Base-by-base conservation (phyloP, 2,888 invertebrate species). In the Microdon myrmicae region DNA sequence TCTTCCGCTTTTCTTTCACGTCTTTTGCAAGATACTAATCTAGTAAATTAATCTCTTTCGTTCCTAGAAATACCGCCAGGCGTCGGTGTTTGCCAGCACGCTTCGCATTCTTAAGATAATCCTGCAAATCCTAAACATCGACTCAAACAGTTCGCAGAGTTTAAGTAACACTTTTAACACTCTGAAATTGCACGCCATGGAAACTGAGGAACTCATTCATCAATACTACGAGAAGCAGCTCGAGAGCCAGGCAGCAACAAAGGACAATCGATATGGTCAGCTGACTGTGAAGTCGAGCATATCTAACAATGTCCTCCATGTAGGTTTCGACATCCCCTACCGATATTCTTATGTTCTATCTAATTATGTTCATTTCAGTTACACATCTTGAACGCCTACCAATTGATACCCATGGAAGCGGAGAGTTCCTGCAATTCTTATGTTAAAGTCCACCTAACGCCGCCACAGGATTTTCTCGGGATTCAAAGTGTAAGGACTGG, bases 371-470 rank as follows among this genome's bases (percentile, higher is more conserved):
- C 3, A 19, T 45, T 14, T 13, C 10, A 45, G 45, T 7, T 47
- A 8, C 35, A 47, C 4, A 28, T 47, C 6, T 14, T 47, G 3
- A 47, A 47, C 37, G 47, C 35, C 10, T 28, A 28, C n/a, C 28
- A 35, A 4, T 9, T 47, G 14, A 3, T 28, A 14, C 20, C 37
- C 28, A 37, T 2, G n/a, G 9, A 35, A 0, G 26, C 37, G 14
- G 35, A 47, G 8, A 35, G 8, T 12, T 19, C 35, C 7, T 47
- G 47, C 5, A 28, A 35, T 28, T 37, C 47, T 1, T 47, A 35
- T 14, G 47, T 47, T 2, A 47, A 35, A 7, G 14, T 47, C 1
- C 2, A 47, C 23, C 37, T 35, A n/a, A 9, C 10, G 1, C 47
- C 47, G 9, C 5, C 37, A 3, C 23, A 28, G 8, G 10, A 14